Conservation (phyloP, 2,888 invertebrate genomes). For the Agrilus cyanescens region DNA sequence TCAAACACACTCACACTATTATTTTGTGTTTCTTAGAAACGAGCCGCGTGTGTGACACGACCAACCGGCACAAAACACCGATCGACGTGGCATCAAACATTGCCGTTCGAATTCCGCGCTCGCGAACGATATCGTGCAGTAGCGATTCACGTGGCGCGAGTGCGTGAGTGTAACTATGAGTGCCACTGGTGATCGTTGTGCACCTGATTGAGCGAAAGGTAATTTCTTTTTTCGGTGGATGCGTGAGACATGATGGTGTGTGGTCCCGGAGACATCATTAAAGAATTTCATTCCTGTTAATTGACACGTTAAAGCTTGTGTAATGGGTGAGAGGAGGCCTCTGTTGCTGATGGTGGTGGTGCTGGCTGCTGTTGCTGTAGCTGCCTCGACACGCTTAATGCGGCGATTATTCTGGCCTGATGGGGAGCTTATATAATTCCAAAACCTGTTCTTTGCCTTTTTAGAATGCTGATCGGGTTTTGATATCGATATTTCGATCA, state of each 20-base stretch:
- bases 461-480: constrained; percentile 11
- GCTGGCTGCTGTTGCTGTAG: no score
- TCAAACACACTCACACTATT: constrained; percentile 21
- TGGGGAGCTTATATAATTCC: constrained; percentile 24
- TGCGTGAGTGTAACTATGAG: constrained; percentile 9
- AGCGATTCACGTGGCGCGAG: background rate
- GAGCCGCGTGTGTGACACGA: no score
- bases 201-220: constrained; percentile 14
- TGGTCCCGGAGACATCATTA: constrained; percentile 22
- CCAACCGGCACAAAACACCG: no score
- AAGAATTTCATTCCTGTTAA: constrained; percentile 28
- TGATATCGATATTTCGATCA: constrained; percentile 6
- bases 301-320: constrained; percentile 30
- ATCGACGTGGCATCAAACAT: no score
- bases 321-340: constrained; percentile 19
- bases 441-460: constrained; percentile 26
- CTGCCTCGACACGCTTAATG: constrained; percentile 24
- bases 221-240: constrained; percentile 6
- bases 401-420: constrained; percentile 21
- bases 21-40: no score
- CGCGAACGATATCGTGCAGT: no score
- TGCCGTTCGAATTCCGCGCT: no score
- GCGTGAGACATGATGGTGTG: constrained; percentile 15
- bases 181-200: constrained; percentile 15
- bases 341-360: no score